Evolutionary conservation across 2,888 invertebrate species (phyloP), one percentile per base, ranked within the genome.

Genomic region (Idaea dimidiata): DNA sequence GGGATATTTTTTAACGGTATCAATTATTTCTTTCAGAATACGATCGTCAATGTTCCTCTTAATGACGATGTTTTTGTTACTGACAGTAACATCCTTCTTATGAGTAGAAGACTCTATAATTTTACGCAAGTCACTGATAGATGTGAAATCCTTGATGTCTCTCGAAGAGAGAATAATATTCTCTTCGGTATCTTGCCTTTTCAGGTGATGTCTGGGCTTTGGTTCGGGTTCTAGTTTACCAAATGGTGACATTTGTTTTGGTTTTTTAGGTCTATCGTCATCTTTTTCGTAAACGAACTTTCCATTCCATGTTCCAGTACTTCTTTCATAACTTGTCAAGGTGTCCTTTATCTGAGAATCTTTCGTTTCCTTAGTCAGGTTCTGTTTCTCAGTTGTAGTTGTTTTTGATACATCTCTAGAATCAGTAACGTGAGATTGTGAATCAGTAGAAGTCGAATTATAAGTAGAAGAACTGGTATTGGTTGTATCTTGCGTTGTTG

Each of bases 221-320:
- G 24, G 24, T 24, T 24, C 24, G 24, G 24, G 43, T 69, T 91
- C 91, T 33, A 87, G 81, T 65, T 79, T 82, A n/a, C 88, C 89
- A 72, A 89, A 90, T 14, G 91, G 91, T 62, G 91, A 89, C 80
- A 85, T 83, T 75, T 90, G 79, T 71, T 89, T 90, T 0, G 89
- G 89, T 69, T 73, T 82, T 72, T 85, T 88, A 16, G 90, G 89
- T 66, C 88, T 86, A 59, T 88, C 89, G 61, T 89, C 87, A 60
- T 90, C 88, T 67, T 85, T 93, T 78, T 94, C 94, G 68, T 93
- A 92, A 17, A 83, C 79, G 66, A 94, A 94, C 71, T 93, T 93
- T 14, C 94, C 94, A 64, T 94, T 94, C 94, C 94, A 94, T 10
- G 92, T 86, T 62, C 92, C 92, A 24, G 91, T 91, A 64, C 91